Conservation (phyloP, 2,888 invertebrate genomes). For the Dioctria rufipes region DNA sequence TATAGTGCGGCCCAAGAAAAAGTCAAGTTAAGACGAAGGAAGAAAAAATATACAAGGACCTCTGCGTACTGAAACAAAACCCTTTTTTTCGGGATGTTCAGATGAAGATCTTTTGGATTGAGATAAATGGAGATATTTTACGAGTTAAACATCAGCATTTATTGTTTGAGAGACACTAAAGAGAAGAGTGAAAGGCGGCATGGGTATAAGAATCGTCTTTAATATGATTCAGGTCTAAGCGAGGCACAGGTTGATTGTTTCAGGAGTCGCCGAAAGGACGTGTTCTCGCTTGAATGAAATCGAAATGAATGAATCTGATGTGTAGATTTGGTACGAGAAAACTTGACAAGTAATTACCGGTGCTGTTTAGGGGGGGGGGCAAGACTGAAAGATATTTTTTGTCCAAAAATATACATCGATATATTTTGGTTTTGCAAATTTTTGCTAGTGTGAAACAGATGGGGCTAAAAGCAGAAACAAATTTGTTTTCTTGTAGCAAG, state of each 20-base stretch:
- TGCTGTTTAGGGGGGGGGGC: too few species aligned
- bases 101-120: constrained; percentile 29
- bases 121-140: constrained; percentile 41
- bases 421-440: too few species aligned
- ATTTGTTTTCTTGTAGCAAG: neutral
- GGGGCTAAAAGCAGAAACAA: too few species aligned
- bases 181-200: neutral
- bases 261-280: constrained; percentile 24
- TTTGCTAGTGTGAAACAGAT: too few species aligned
- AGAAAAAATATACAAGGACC: neutral
- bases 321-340: neutral
- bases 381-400: too few species aligned
- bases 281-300: constrained; percentile 24
- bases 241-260: constrained; percentile 31
- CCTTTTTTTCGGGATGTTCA: neutral
- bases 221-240: neutral
- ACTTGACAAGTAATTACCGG: constrained; percentile 33
- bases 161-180: neutral
- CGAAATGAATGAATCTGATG: constrained; percentile 11
- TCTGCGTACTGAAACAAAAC: neutral
- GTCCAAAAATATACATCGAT: too few species aligned
- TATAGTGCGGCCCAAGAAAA: neutral
- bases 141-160: constrained; percentile 22
- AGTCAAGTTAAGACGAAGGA: neutral
- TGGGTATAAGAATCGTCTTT: neutral